Evolutionary conservation across 2,888 invertebrate genomes (phyloP).

Genomic region (Parnassius apollo): DNA sequence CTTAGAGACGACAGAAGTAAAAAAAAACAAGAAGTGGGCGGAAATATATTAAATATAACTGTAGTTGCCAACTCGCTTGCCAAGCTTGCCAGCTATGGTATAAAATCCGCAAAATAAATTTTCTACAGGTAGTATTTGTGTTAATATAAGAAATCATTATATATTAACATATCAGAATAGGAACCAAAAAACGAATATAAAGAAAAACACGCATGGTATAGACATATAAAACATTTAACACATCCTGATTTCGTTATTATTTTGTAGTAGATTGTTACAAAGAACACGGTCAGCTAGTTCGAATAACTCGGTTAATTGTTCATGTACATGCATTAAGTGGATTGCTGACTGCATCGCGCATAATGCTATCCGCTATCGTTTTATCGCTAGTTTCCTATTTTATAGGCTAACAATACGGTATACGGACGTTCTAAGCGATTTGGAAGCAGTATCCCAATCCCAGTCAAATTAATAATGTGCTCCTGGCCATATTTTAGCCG

Average conservation of each 20-base stretch:
- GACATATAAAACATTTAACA: slow-evolving; percentile 8
- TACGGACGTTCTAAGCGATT: not conserved
- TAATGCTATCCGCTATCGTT: slow-evolving; percentile 28
- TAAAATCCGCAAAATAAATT: no score
- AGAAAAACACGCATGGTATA: not conserved
- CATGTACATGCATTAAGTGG: slow-evolving; percentile 37
- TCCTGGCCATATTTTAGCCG: no score
- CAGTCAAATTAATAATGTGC: no score
- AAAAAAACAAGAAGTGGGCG: no score
- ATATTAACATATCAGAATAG: not conserved
- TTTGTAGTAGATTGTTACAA: slow-evolving; percentile 22
- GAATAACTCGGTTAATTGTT: slow-evolving; percentile 55
- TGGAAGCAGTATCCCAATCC: not conserved
- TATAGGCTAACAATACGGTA: slow-evolving; percentile 14
- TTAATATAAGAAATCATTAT: no score
- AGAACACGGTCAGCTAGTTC: slow-evolving; percentile 55
- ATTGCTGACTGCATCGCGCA: slow-evolving; percentile 33
- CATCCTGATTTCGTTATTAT: slow-evolving; percentile 21
- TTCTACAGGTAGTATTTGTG: no score
- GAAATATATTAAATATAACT: no score
- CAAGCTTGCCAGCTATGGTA: no score
- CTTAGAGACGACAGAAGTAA: no score
- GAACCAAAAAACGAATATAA: no score
- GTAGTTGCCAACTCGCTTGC: no score
- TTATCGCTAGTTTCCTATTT: slow-evolving; percentile 33